phyloP scores from a whole-genome alignment of 2,888 invertebrate genomes.

The Ryuthela nishihirai region DNA sequence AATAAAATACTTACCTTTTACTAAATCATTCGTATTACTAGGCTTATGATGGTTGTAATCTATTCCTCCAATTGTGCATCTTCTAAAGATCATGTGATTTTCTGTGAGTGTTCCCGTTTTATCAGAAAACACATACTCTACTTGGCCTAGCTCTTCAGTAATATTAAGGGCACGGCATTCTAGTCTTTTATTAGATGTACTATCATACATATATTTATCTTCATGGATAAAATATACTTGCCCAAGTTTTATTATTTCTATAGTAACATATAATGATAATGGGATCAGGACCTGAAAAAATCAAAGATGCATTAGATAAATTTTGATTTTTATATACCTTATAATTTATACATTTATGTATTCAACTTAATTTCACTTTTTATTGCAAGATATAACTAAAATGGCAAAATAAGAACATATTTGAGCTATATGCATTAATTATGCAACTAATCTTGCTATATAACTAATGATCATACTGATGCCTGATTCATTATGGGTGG shows the following conservation, averaged over 20 bases:
- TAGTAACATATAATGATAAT: slow-evolving; percentile 90
- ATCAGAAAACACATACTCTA: slow-evolving; percentile 92
- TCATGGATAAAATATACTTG: slow-evolving; percentile 94
- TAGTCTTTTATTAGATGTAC: slow-evolving; percentile 71
- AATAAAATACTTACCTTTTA: no score
- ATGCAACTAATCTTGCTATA: no score
- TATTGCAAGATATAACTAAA: no score
- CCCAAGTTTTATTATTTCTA: slow-evolving; percentile 91
- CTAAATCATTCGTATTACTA: no score
- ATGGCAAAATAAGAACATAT: no score
- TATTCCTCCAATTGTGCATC: slow-evolving; percentile 81
- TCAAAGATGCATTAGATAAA: no score
- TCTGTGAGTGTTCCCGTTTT: slow-evolving; percentile 98
- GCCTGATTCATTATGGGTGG: no score
- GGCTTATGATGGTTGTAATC: slow-evolving; percentile 82
- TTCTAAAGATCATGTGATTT: slow-evolving; percentile 93
- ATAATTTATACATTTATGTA: no score
- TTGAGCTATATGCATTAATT: no score
- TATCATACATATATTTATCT: slow-evolving; percentile 81
- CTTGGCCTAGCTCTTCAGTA: slow-evolving; percentile 94
- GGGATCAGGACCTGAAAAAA: slow-evolving; percentile 82
- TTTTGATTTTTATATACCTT: no score
- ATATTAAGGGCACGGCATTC: slow-evolving; percentile 94
- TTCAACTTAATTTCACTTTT: no score
- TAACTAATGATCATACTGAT: no score